Percentiles rank a stretch among this genome's conserved stretches.
Evolutionary conservation across 1,140 invertebrate genomes (phyloP).

Genomic region (Rhopalosiphum maidis): DNA sequence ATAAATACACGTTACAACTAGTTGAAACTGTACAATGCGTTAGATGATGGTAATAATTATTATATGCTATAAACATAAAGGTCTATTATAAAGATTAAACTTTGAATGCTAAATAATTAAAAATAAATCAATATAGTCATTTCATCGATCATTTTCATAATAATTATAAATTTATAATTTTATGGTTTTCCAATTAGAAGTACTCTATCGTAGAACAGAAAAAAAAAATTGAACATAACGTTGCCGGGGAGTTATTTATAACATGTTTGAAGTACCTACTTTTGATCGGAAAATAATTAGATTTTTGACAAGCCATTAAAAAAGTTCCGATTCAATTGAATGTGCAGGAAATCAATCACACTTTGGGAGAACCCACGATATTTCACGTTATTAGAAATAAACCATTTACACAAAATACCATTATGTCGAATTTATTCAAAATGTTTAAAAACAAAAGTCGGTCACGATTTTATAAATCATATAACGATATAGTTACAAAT

Average conservation of each 20-base stretch:
- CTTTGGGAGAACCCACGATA: not conserved
- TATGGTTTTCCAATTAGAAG: not conserved
- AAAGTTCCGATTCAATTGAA: not conserved
- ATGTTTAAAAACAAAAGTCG: not conserved
- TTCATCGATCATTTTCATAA: not conserved
- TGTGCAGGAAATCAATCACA: not conserved
- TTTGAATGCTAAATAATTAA: not conserved
- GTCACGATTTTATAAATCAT: not conserved
- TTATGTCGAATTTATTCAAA: not conserved
- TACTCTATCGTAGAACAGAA: not conserved
- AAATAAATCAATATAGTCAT: not conserved
- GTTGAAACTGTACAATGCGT: not conserved
- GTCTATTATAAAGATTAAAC: not conserved
- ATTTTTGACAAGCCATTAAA: slow-evolving; percentile 3
- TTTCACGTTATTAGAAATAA: not conserved
- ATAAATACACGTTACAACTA: not conserved
- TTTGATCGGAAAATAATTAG: not conserved
- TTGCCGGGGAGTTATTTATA: not conserved
- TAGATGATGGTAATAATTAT: not conserved
- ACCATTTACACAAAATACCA: not conserved
- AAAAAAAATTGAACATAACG: not conserved
- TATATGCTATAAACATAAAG: not conserved
- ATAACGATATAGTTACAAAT: not conserved
- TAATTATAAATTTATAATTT: not conserved
- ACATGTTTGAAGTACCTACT: not conserved